These are phyloP conservation scores for Chiloscyllium plagiosum DNA, from an alignment of 2,113 vertebrate species.

Conservation along the genomic window DNA sequence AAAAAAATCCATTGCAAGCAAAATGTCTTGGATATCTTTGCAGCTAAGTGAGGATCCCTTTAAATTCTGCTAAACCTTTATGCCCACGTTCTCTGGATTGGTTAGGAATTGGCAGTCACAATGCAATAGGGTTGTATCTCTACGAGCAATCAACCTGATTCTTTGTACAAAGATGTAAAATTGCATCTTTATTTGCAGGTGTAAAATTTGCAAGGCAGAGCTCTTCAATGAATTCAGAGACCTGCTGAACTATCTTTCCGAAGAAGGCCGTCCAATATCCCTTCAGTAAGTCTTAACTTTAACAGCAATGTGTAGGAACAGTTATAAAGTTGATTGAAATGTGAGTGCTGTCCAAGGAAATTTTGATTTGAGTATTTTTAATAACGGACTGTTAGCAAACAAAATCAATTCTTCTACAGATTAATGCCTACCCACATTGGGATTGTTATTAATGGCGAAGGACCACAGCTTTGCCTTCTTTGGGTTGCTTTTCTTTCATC, in stretches of 20 bases:
- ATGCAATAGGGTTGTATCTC: neutral
- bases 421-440: neutral
- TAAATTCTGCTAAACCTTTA: neutral
- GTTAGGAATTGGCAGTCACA: neutral
- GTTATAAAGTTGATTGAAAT: neutral
- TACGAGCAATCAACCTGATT: neutral
- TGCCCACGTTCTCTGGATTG: neutral
- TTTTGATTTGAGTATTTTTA: neutral
- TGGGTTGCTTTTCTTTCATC: neutral
- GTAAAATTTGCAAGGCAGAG: conserved; percentile 80
- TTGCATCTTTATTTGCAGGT: conserved; percentile 56
- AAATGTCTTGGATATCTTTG: neutral
- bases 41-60: neutral
- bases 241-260: conserved; percentile 60
- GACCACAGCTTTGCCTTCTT: neutral
- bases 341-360: neutral
- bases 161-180: neutral
- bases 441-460: neutral
- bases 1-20: neutral
- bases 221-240: conserved; percentile 76
- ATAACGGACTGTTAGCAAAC: neutral
- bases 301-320: neutral
- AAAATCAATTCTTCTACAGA: neutral
- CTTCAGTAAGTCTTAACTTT: conserved; percentile 64
- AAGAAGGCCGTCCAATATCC: conserved; percentile 62